Conservation (phyloP, 2,113 vertebrate species). For the Tachuris rubrigastra region DNA sequence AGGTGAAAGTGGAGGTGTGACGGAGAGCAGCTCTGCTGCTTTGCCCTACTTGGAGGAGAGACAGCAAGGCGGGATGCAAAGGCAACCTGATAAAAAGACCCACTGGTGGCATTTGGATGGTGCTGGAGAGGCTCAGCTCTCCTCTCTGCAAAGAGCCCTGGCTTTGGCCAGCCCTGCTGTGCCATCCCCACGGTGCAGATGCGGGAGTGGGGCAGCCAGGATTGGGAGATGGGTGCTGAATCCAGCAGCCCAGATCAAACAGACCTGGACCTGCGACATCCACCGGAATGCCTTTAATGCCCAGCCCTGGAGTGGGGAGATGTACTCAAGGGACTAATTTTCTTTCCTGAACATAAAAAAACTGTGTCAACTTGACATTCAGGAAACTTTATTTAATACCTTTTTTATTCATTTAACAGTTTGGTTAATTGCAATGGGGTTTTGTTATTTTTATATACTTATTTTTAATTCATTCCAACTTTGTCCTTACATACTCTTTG, state of each 20-base stretch:
- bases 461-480: background rate
- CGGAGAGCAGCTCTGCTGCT: background rate
- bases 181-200: background rate
- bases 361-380: constrained; percentile 12
- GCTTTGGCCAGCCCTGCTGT: background rate
- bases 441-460: background rate
- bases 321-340: constrained; percentile 10
- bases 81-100: background rate
- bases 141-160: background rate
- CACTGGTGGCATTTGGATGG: background rate
- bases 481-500: background rate
- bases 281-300: constrained; percentile 34
- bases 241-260: constrained; percentile 27
- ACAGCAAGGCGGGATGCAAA: background rate
- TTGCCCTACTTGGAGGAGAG: background rate
- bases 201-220: background rate
- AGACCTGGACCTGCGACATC: background rate
- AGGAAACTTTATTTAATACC: background rate
- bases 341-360: background rate
- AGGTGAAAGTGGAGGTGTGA: background rate
- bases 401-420: background rate
- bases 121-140: background rate
- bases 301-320: background rate
- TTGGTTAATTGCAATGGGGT: background rate
- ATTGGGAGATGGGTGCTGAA: background rate